Conservation (phyloP, 2,888 invertebrate species). For the Leptinotarsa tumamoca region DNA sequence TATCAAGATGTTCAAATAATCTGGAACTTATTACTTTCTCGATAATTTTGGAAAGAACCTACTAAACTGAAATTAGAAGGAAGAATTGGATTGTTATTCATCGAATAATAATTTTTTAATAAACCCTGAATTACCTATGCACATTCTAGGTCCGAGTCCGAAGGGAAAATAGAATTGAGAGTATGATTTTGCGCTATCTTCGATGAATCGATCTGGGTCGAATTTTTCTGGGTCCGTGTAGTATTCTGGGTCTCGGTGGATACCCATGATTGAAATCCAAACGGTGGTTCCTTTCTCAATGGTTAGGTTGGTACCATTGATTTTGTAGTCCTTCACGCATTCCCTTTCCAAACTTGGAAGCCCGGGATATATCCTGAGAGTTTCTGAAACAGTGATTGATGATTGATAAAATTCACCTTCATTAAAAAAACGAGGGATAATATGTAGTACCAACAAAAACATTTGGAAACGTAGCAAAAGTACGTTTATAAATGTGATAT, state of each 20-base stretch:
- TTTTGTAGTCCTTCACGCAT: constrained; percentile 20
- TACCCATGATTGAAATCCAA: constrained; percentile 17
- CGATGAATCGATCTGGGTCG: constrained; percentile 19
- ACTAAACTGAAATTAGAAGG: too few relatives aligned
- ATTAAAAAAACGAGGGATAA: not conserved
- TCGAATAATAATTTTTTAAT: too few relatives aligned
- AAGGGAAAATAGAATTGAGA: constrained; percentile 17
- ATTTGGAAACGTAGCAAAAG: too few relatives aligned
- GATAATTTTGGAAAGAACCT: too few relatives aligned
- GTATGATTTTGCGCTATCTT: not conserved
- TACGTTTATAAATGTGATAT: too few relatives aligned
- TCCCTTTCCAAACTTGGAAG: constrained; percentile 4
- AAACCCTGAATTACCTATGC: not conserved
- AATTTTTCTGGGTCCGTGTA: constrained; percentile 12
- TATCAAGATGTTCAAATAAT: too few relatives aligned
- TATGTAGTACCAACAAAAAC: not conserved
- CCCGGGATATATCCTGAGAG: constrained; percentile 11
- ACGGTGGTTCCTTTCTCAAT: constrained; percentile 21
- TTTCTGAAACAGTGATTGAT: constrained; percentile 17
- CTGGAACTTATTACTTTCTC: too few relatives aligned
- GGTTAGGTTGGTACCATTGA: constrained; percentile 16
- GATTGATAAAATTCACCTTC: not conserved
- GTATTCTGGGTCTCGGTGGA: constrained; percentile 20
- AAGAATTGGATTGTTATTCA: too few relatives aligned
- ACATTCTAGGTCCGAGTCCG: constrained; percentile 20